Evolutionary conservation across 2,888 invertebrate genomes (phyloP).

Genomic region (Dicycla oo): DNA sequence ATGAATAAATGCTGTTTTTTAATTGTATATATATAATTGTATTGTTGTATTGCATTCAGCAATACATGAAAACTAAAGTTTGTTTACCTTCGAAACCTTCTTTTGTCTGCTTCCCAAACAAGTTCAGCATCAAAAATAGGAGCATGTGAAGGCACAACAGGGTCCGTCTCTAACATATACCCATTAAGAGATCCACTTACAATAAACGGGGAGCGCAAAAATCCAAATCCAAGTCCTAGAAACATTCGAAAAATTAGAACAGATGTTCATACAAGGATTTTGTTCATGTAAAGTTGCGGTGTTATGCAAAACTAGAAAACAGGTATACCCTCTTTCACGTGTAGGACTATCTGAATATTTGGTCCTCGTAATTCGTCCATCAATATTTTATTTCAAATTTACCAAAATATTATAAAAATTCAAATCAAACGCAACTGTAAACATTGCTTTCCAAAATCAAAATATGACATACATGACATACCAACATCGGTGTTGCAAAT

Average conservation of each 20-base stretch:
- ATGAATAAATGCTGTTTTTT: not conserved
- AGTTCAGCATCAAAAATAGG: conserved; percentile 93
- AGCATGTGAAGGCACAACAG: conserved; percentile 89
- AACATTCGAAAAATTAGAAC: conserved; percentile 28
- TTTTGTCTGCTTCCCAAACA: conserved; percentile 95
- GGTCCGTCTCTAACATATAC: conserved; percentile 92
- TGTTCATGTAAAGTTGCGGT: not conserved
- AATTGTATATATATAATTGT: no score
- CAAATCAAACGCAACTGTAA: conserved; percentile 80
- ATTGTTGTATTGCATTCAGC: no score
- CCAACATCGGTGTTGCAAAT: conserved; percentile 34
- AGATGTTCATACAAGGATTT: not conserved
- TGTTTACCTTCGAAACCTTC: conserved; percentile 91
- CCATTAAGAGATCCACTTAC: conserved; percentile 92
- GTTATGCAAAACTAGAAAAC: not conserved
- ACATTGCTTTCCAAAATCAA: conserved; percentile 77
- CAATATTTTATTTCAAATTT: conserved; percentile 66
- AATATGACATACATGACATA: conserved; percentile 43
- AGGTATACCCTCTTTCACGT: conserved; percentile 91
- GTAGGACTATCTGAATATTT: conserved; percentile 92
- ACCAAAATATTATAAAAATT: conserved; percentile 71
- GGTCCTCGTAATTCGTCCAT: conserved; percentile 92
- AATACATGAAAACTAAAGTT: conserved; percentile 32
- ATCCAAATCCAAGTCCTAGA: conserved; percentile 91
- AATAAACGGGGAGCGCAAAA: conserved; percentile 88